Conservation (phyloP, 2,113 vertebrate genomes). For the Macrotus californicus region DNA sequence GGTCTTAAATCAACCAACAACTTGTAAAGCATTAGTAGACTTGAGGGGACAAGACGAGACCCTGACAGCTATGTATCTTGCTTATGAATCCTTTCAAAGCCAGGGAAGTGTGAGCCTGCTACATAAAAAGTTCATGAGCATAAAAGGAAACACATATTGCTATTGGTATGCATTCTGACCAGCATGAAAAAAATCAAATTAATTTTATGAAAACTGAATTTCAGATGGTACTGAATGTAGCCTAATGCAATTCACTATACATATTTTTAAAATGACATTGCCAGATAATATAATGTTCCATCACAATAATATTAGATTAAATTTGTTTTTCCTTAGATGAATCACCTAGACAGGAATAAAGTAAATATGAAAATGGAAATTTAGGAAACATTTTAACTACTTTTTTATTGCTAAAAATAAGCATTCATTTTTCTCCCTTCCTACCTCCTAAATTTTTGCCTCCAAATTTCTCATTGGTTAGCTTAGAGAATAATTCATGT, state of each 20-base stretch:
- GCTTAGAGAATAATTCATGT: background rate
- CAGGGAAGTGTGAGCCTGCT: background rate
- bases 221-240: background rate
- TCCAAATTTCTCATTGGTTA: background rate
- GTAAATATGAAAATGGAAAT: background rate
- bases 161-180: background rate
- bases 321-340: background rate
- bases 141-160: background rate
- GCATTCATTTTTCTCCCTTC: background rate
- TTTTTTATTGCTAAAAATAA: slow-evolving; percentile 26
- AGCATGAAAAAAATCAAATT: background rate
- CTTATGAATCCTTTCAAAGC: background rate
- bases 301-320: background rate
- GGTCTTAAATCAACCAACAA: slow-evolving; percentile 38
- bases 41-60: background rate
- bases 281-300: background rate
- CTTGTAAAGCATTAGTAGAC: background rate
- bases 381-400: background rate
- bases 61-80: background rate
- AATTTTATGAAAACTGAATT: slow-evolving; percentile 19
- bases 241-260: slow-evolving; percentile 6
- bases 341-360: background rate
- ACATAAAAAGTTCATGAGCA: background rate
- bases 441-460: background rate
- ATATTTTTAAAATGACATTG: background rate